Evolutionary conservation across 2,797 vertebrate species (phyloP).

Genomic region (Oophaga sylvatica): DNA sequence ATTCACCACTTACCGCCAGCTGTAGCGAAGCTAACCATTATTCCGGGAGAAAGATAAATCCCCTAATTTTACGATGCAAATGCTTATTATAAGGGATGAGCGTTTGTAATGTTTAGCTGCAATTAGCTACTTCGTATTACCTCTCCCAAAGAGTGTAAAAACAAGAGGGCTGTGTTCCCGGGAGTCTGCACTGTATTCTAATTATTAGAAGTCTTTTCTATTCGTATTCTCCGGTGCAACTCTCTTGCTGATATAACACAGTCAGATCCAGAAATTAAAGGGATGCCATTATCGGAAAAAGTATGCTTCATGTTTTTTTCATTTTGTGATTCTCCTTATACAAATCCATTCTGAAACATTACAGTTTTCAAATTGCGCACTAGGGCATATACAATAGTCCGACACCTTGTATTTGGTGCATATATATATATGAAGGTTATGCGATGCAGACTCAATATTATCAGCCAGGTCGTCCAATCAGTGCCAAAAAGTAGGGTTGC

Average conservation of each 20-base stretch:
- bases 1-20: background rate
- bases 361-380: no score
- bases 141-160: background rate
- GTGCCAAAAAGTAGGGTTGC: no score
- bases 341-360: no score
- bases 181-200: background rate
- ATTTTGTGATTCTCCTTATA: no score
- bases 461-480: no score
- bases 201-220: background rate
- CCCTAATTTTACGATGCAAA: conserved; percentile 11
- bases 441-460: no score
- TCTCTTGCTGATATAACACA: background rate
- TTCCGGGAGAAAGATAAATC: background rate
- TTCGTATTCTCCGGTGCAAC: background rate
- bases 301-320: no score
- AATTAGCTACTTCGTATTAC: background rate
- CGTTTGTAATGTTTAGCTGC: background rate
- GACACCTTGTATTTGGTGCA: no score
- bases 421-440: no score
- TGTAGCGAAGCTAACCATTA: background rate
- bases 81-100: conserved; percentile 6
- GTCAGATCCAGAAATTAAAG: background rate
- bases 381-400: no score
- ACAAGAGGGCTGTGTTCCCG: background rate
- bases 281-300: background rate